Evolutionary conservation across 2,113 vertebrate genomes (phyloP).

Genomic region (Nothocercus julius): DNA sequence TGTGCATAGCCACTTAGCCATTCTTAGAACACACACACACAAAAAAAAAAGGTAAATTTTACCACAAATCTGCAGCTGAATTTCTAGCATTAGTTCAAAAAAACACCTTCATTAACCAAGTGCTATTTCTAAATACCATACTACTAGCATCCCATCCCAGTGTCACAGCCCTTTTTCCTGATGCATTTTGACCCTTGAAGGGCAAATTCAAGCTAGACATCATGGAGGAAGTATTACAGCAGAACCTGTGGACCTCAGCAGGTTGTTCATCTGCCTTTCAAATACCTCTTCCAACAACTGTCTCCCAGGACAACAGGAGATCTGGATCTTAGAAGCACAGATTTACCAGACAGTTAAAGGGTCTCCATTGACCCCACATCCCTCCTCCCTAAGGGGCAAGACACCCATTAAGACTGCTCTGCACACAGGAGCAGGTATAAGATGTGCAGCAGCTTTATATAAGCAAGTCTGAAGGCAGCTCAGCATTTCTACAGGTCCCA

Average conservation of each 20-base stretch:
- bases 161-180: background rate
- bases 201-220: background rate
- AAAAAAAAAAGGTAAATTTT: background rate
- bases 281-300: background rate
- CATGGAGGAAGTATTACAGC: background rate
- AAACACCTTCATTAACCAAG: background rate
- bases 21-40: background rate
- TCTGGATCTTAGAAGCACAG: background rate
- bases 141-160: background rate
- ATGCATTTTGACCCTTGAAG: background rate
- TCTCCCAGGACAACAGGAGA: background rate
- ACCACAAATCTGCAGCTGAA: background rate
- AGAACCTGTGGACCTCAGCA: background rate
- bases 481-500: background rate
- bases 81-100: background rate
- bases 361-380: background rate
- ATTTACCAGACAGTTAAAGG: background rate
- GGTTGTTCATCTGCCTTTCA: background rate
- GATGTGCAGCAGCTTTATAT: too few species aligned
- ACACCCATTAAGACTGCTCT: background rate
- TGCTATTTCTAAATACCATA: background rate
- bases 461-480: fast-evolving
- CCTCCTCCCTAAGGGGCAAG: background rate
- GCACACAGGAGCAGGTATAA: too few species aligned
- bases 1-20: background rate